phyloP scores from a whole-genome alignment of 2,113 vertebrate species.

The Hemichromis elongatus region DNA sequence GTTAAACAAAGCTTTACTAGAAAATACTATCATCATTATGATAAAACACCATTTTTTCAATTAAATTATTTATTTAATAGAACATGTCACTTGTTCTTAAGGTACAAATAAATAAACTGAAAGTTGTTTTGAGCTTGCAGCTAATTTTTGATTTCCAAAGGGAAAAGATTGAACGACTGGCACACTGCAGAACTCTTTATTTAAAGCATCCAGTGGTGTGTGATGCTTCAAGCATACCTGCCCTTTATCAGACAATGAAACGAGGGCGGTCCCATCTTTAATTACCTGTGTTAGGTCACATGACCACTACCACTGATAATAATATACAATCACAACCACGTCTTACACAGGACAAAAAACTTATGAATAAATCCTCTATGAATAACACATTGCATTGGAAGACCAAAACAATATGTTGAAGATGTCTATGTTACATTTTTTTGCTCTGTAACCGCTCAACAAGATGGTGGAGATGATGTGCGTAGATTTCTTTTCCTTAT shows the following conservation, averaged over 20 bases:
- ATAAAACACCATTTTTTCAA: not conserved
- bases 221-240: not conserved
- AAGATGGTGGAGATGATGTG: not conserved
- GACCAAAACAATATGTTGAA: not conserved
- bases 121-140: not conserved
- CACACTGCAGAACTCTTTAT: not conserved
- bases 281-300: not conserved
- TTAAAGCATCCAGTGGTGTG: not conserved
- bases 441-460: not conserved
- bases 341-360: not conserved
- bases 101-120: not conserved
- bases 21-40: not conserved
- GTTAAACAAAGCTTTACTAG: not conserved
- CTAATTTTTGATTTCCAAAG: not conserved
- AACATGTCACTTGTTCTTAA: not conserved
- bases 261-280: not conserved
- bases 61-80: not conserved
- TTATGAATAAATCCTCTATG: fast-evolving
- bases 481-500: not conserved
- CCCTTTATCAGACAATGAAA: too few relatives aligned
- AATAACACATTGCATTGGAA: not conserved
- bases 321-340: not conserved
- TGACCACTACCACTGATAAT: not conserved
- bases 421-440: not conserved
- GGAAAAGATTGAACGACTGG: not conserved